Base-by-base conservation (phyloP, 2,113 vertebrate genomes). In the Morphnarchus princeps region DNA sequence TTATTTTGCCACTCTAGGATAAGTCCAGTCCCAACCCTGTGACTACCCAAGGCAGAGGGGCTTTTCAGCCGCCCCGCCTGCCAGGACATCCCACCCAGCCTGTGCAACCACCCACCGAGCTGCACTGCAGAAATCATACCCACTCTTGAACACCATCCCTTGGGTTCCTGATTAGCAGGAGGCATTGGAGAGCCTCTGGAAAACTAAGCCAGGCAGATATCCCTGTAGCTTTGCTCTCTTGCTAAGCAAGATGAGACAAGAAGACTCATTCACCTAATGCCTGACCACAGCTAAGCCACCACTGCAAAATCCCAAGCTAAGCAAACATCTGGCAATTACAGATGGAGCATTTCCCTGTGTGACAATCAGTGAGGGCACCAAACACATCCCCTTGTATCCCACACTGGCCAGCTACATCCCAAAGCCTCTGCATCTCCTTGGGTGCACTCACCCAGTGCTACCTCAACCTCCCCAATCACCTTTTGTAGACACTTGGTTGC, bases 101-200 rank as follows among this genome's bases (percentile, higher is more conserved):
- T 28, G 17, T 47, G 26, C 52, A 31, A 7, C 43, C 65, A 26
- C 24, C 17, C 38, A 28, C 38, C 31, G 70, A n/a, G 34, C 42
- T 4, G 55, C 25, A 24, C 59, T 16, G 58, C 55, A 59, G 77
- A 62, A 89, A 9, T 6, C 52, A 29, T 9, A 13, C 11, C 8
- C 20, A 5, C 6, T 57, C 42, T 10, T 31, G 38, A 49, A 14
- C 34, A 1, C 34, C 12, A 1, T 31, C 36, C 47, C 47, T 38
- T 0, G 0, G 31, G 29, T 2, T 74, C 25, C 63, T 3, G 3
- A 4, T 6, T 16, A 74, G 83, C 43, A 71, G 69, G n/a, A 88
- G 71, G 54, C 28, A 77, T 0, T 0, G 59, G 59, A 82, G 19
- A 79, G 21, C 52, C 36, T 79, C 58, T 84, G 78, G 73, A 72